Evolutionary conservation across 2,888 invertebrate species (phyloP).

Genomic region (Leptinotarsa tumamoca): DNA sequence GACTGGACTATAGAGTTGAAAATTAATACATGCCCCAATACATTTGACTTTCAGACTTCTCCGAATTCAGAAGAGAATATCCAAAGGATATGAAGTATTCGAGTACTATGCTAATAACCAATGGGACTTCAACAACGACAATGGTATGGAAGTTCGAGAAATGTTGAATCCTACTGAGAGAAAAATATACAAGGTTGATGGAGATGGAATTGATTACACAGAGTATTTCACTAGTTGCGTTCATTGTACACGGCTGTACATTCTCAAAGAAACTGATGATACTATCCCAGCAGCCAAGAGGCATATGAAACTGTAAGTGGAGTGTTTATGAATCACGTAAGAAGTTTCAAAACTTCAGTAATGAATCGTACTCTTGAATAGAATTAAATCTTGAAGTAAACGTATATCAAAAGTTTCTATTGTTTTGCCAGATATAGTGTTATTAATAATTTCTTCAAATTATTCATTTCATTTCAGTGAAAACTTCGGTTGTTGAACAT

Average conservation of each 20-base stretch:
- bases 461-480: too few relatives aligned
- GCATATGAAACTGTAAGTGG: conserved; percentile 82
- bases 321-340: neutral
- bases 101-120: conserved; percentile 93
- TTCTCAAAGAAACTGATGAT: conserved; percentile 86
- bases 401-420: too few relatives aligned
- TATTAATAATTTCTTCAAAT: too few relatives aligned
- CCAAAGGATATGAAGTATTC: conserved; percentile 88
- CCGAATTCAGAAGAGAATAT: conserved; percentile 84
- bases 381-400: too few relatives aligned
- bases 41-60: conserved; percentile 74
- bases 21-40: too few relatives aligned
- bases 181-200: conserved; percentile 77
- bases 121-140: conserved; percentile 87
- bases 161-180: conserved; percentile 76
- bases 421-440: too few relatives aligned
- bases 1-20: neutral
- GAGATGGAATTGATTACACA: conserved; percentile 79
- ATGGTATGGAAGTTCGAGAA: conserved; percentile 71
- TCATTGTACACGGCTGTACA: conserved; percentile 81
- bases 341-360: too few relatives aligned
- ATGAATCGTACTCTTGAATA: too few relatives aligned
- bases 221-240: conserved; percentile 88
- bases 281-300: conserved; percentile 83
- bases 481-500: too few relatives aligned